Base-by-base conservation (phyloP, 2,888 invertebrate species). In the Pomacea canaliculata region DNA sequence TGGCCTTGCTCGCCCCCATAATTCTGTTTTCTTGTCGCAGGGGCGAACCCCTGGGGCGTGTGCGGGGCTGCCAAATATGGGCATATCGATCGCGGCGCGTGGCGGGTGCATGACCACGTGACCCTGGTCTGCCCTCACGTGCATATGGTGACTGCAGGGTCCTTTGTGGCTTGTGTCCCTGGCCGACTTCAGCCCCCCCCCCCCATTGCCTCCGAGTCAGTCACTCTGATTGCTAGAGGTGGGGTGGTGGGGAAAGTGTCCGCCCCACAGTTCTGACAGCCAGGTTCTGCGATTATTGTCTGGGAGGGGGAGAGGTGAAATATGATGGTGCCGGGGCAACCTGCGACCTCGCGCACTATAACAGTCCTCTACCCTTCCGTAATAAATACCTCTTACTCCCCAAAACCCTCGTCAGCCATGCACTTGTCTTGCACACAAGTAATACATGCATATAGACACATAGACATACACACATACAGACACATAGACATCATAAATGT, bases 41-140 rank as follows among this genome's bases (percentile, higher is more conserved):
- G 70, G n/a, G 70, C 19, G 70, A 70, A 18, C 70, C 70, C 70
- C 59, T 59, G 59, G 56, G 70, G 68, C 68, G 70, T 59, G 70
- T 48, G 70, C 70, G 70, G 59, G 70, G n/a, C 70, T 59, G 70
- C 70, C 70, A 70, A 70, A 70, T 70, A 70, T 56, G 70, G 70
- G 70, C 27, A 27, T 19, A 63, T 23, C 56, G 19, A 70, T 70
- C 70, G 51, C 18, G 70, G 56, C 70, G 70, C 51, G 70, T 70
- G 70, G 19, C 68, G 16, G 16, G 49, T 19, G 70, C 51, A 51
- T 51, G 70, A 37, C 70, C 37, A 23, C 19, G 59, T 37, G 56
- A 56, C 37, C 70, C 59, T 56, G 51, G 9, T 12, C 27, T 27
- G 70, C n/a, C 56, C 70, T 12, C 27, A 23, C 56, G 59, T 70